These are phyloP conservation scores for Channa argus DNA, from an alignment of 2,113 vertebrate species.

Conservation along the genomic window DNA sequence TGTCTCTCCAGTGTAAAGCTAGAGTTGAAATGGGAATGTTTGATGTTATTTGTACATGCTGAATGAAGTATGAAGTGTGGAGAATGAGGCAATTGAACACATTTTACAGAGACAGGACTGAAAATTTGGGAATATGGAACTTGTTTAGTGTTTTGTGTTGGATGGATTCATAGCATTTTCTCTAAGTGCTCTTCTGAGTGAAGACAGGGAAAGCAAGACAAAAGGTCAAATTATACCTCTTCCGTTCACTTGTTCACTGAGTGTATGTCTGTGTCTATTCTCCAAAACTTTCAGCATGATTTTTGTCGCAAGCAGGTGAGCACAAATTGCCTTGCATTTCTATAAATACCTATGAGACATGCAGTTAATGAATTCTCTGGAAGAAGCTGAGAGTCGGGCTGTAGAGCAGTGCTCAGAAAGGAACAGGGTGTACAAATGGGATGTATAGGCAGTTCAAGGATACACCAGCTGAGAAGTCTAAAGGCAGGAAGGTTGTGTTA, in stretches of 20 bases:
- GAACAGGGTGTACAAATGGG: slow-evolving; percentile 58
- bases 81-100: slow-evolving; percentile 15
- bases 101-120: slow-evolving; percentile 14
- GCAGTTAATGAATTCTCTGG: slow-evolving; percentile 56
- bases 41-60: slow-evolving; percentile 43
- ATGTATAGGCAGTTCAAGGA: slow-evolving; percentile 65
- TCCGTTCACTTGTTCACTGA: slow-evolving; percentile 15
- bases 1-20: slow-evolving; percentile 45
- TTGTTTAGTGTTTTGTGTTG: slow-evolving; percentile 26
- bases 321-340: slow-evolving; percentile 37
- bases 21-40: slow-evolving; percentile 40
- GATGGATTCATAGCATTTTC: slow-evolving; percentile 8
- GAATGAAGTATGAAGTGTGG: slow-evolving; percentile 6
- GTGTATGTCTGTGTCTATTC: slow-evolving; percentile 12
- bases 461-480: slow-evolving; percentile 63
- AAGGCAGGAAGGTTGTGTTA: slow-evolving; percentile 38
- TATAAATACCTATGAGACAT: slow-evolving; percentile 66
- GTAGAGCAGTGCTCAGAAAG: slow-evolving; percentile 35
- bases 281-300: slow-evolving; percentile 13
- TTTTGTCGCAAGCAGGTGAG: slow-evolving; percentile 21
- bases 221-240: not conserved
- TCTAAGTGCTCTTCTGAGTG: not conserved
- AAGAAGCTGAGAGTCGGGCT: slow-evolving; percentile 48
- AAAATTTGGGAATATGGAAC: not conserved
- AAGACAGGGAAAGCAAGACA: not conserved